Evolutionary conservation across 1,140 invertebrate genomes (phyloP).

Genomic region (Saccostrea echinata): DNA sequence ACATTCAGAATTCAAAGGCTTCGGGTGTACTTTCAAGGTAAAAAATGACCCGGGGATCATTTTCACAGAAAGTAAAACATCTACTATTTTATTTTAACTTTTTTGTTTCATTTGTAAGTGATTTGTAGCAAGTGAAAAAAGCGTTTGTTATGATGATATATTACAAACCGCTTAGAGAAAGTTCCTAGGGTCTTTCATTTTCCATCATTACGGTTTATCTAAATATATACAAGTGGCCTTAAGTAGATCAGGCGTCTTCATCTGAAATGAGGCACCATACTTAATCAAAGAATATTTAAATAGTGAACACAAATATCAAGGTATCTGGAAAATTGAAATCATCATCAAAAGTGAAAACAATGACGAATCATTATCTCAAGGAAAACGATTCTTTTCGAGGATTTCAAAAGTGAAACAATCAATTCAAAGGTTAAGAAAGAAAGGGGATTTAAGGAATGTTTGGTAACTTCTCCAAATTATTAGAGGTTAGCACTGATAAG

Average conservation of each 20-base stretch:
- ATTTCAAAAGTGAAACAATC: neutral
- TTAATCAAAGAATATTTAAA: neutral
- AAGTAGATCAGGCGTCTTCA: neutral
- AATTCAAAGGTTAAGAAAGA: neutral
- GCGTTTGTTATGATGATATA: neutral
- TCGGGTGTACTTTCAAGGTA: no score
- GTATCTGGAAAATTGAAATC: neutral
- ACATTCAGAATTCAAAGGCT: no score
- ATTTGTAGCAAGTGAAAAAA: neutral
- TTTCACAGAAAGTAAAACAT: no score
- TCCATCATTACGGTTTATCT: neutral
- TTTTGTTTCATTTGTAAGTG: no score
- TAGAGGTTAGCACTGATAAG: no score
- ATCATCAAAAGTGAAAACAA: neutral
- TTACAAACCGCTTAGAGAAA: neutral
- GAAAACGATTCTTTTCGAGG: neutral
- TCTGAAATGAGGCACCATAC: neutral
- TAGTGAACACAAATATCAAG: neutral
- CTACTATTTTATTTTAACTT: no score
- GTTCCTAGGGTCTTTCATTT: neutral
- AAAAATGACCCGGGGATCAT: no score
- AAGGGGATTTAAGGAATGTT: neutral
- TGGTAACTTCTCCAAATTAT: no score
- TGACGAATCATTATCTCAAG: neutral
- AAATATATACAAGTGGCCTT: neutral